Conservation (phyloP, 2,113 vertebrate species). For the Lepus europaeus region DNA sequence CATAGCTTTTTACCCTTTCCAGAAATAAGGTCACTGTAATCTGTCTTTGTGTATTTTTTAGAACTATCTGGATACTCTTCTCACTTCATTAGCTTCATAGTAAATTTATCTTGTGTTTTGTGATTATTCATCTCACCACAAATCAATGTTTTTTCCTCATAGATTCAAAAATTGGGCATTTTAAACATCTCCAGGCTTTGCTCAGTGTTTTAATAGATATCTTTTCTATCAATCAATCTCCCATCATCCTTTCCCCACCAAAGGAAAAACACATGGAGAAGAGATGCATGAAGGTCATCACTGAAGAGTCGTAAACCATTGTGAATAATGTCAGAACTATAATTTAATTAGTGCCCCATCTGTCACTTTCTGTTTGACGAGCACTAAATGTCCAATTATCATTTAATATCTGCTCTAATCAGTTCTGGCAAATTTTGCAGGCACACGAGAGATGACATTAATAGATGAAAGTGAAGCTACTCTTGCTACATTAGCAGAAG, state of each 20-base stretch:
- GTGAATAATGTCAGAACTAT: slow-evolving; percentile 97
- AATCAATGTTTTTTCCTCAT: slow-evolving; percentile 65
- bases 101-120: slow-evolving; percentile 66
- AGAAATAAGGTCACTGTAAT: slow-evolving; percentile 47
- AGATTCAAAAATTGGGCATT: slow-evolving; percentile 50
- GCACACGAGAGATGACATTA: slow-evolving; percentile 92
- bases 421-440: slow-evolving; percentile 97
- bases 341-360: slow-evolving; percentile 99
- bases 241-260: slow-evolving; percentile 60
- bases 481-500: slow-evolving; percentile 86
- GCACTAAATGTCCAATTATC: slow-evolving; percentile 99
- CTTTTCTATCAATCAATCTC: slow-evolving; percentile 65
- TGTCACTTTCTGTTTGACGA: slow-evolving; percentile 99
- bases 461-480: slow-evolving; percentile 89
- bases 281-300: slow-evolving; percentile 94
- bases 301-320: slow-evolving; percentile 91
- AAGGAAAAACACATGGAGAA: slow-evolving; percentile 71
- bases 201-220: slow-evolving; percentile 61
- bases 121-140: slow-evolving; percentile 70
- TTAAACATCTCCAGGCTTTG: slow-evolving; percentile 62
- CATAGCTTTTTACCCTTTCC: slow-evolving; percentile 60
- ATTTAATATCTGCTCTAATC: slow-evolving; percentile 99
- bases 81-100: slow-evolving; percentile 64
- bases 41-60: slow-evolving; percentile 66
- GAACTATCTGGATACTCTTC: slow-evolving; percentile 68